These are phyloP conservation scores for Coenonympha glycerion DNA, from an alignment of 2,888 invertebrate species.

Conservation along the genomic window DNA sequence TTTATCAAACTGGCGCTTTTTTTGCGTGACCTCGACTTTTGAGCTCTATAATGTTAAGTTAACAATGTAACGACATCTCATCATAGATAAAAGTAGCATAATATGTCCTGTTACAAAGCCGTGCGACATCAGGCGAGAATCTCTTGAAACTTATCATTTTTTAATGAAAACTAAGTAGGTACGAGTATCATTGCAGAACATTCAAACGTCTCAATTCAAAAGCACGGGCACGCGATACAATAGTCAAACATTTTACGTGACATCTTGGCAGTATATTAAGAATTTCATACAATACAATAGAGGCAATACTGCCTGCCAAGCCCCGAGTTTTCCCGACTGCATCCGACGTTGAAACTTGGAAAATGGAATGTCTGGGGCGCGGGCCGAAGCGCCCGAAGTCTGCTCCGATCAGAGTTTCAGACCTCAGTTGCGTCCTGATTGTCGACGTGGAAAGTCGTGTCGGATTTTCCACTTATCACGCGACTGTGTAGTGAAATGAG, in stretches of 20 bases:
- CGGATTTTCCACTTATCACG: not conserved
- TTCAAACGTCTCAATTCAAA: too few species aligned
- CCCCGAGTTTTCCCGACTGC: slow-evolving; percentile 19
- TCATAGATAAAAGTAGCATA: too few species aligned
- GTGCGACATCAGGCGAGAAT: too few species aligned
- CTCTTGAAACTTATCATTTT: too few species aligned
- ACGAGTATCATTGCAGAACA: too few species aligned
- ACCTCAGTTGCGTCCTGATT: slow-evolving; percentile 14
- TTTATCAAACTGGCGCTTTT: too few species aligned
- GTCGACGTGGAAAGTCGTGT: slow-evolving; percentile 8
- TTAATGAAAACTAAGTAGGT: too few species aligned
- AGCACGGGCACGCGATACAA: not conserved
- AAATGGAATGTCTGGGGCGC: slow-evolving; percentile 5
- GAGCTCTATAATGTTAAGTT: too few species aligned
- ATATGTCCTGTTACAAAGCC: too few species aligned
- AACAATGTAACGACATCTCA: too few species aligned
- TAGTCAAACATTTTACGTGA: not conserved
- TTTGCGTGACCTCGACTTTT: too few species aligned
- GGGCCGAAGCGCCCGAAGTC: not conserved
- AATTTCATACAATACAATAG: not conserved
- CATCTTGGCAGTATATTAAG: not conserved
- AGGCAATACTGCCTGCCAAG: not conserved
- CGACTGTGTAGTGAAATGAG: slow-evolving; percentile 18
- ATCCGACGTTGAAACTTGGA: slow-evolving; percentile 17
- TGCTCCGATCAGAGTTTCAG: not conserved